Base-by-base conservation (phyloP, 2,888 invertebrate genomes). In the Drosophila siamana region DNA sequence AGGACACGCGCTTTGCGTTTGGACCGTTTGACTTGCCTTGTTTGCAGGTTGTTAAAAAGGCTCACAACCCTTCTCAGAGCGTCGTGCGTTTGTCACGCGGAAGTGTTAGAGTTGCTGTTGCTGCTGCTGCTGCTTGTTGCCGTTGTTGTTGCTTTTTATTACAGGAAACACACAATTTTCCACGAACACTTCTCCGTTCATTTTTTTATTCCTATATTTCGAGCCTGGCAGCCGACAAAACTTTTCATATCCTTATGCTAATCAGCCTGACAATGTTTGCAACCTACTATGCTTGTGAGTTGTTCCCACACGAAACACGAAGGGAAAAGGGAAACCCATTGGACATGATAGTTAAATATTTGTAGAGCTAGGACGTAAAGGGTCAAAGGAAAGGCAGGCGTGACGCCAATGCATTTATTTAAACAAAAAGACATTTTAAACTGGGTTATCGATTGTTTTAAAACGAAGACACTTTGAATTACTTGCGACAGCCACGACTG, bases 21-120 rank as follows among this genome's bases (percentile, higher is more conserved):
- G 74, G 43, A 76, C 51, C 83, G 69, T 88, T 90, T 89, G 84
- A 90, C 89, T 89, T 88, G 79, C 76, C 70, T 62, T 80, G 78
- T 77, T 82, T 79, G 74, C 80, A 79, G 82, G 80, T 86, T 88
- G 81, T 82, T 80, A 82, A 81, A 84, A 84, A 79, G 55, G 60
- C 65, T 24, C 78, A 48, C 84, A 83, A 83, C 80, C 84, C 88
- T 80, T 78, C n/a, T 1, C 4, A 33, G 33, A 47, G 38, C 13
- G 33, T 59, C 54, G 38, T 38, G 36, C 61, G 62, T 71, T 74
- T 75, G 78, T 81, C 72, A 79, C 75, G 69, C 87, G 84, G 88
- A 86, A 85, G 88, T 88, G 80, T 89, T 80, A 73, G 73, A 56
- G 43, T 52, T 43, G 38, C 36, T 50, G 36, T n/a, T n/a, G n/a